phyloP scores from a whole-genome alignment of 2,888 invertebrate genomes.

The Drosophila glabriapex region DNA sequence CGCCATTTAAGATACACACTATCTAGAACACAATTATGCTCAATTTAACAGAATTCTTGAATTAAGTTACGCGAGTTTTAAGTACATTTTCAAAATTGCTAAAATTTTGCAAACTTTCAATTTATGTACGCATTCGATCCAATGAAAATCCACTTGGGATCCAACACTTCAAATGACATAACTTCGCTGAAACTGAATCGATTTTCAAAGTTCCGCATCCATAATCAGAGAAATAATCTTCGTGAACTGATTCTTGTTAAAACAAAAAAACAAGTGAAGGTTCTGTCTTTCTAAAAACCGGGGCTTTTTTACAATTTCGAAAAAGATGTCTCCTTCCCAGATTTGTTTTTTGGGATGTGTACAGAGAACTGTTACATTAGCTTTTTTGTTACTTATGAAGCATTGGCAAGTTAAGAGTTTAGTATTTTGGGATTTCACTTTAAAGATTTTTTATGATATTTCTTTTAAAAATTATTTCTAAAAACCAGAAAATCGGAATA shows the following conservation, averaged over 20 bases:
- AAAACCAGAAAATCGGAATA: not conserved
- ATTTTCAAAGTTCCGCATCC: too few relatives aligned
- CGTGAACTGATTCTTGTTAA: too few relatives aligned
- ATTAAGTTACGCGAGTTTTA: not conserved
- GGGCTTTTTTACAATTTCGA: not conserved
- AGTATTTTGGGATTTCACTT: too few relatives aligned
- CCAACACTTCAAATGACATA: not conserved
- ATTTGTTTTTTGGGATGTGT: not conserved
- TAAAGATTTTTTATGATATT: too few relatives aligned
- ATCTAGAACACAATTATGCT: conserved; percentile 3
- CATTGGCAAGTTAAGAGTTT: too few relatives aligned
- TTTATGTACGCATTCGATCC: not conserved
- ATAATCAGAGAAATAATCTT: too few relatives aligned
- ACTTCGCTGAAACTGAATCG: not conserved
- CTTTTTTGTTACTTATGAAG: too few relatives aligned
- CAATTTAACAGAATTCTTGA: conserved; percentile 5
- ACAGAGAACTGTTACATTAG: too few relatives aligned
- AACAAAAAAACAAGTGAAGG: rapidly evolving
- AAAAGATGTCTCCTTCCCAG: not conserved
- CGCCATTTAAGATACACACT: conserved; percentile 9
- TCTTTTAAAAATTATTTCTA: not conserved
- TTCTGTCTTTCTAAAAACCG: not conserved
- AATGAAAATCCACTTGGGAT: not conserved
- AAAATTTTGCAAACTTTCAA: not conserved
- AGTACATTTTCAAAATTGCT: not conserved